Evolutionary conservation across 2,888 invertebrate genomes (phyloP), one percentile per base, ranked within the genome.

Genomic region (Halocaridina rubra): DNA sequence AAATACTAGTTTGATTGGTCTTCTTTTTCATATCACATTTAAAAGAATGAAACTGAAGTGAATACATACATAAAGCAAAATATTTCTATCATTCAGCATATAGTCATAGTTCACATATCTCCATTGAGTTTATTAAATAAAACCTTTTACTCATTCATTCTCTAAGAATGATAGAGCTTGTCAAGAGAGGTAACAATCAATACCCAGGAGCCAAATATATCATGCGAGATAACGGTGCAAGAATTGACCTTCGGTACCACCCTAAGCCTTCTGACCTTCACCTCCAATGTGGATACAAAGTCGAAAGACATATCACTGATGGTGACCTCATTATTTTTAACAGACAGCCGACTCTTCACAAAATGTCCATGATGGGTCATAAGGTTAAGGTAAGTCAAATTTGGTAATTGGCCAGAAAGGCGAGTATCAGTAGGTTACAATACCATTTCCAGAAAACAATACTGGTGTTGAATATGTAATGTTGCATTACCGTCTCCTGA

Each of bases 291-390:
- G 98, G 98, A 57, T 98, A 98, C 90, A 96, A 96, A 88, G 93
- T 99, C 0, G 99, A 99, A 91, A 92, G 99, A 32, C 99, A 99
- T 92, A 96, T 99, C 91, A 94, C 98, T 87, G 99, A 99, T 91
- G 98, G 98, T 85, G 99, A 99, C 92, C 93, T 98, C 88, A 97
- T 99, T 24, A 98, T 99, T 89, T 99, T 99, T 93, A 99, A 99
- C 92, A 96, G 99, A 88, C 99, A 99, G 91, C 99, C 99, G 0
- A 99, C 99, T 0, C 94, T 99, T 3, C 99, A 99, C 92, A 99
- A 99, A 92, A 99, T 99, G 99, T 97, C 97, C 95, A 99, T 99
- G 99, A 99, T 99, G 99, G 99, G 99, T 88, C 99, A 99, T 92
- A 94, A 97, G 90, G 97, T 97, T 0, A 96, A 97, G 91, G 89